A percentile compares a stretch with the other conserved stretches of the same genome.
Conservation (phyloP, 1,140 invertebrate genomes). For the Ylistrum balloti region DNA sequence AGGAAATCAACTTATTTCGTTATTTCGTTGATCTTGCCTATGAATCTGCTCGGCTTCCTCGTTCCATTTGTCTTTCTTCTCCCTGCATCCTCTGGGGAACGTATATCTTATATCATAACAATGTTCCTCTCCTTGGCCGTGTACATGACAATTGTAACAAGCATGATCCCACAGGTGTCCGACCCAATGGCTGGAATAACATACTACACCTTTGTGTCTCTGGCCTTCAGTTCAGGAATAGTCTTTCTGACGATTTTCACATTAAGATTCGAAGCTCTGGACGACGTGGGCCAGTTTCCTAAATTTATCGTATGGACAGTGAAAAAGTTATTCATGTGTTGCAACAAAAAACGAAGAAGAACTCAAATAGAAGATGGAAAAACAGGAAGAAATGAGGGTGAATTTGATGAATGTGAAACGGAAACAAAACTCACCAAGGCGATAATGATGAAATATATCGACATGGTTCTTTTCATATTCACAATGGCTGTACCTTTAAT, state of each 20-base stretch:
- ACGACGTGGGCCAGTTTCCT: not conserved
- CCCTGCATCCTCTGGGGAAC: constrained; percentile 53
- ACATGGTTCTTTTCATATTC: not conserved
- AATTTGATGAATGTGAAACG: not conserved
- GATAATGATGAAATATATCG: not conserved
- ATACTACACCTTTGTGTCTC: constrained; percentile 1
- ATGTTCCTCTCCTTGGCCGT: constrained; percentile 48
- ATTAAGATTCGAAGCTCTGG: not conserved
- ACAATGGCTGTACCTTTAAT: not conserved
- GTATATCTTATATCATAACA: constrained; percentile 47
- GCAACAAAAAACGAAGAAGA: not conserved
- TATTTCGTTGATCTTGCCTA: constrained; percentile 43
- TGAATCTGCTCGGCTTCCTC: constrained; percentile 41
- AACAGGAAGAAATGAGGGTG: not conserved
- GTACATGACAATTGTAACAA: constrained; percentile 45
- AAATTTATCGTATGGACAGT: not conserved
- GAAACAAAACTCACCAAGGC: not conserved
- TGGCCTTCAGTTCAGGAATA: not conserved
- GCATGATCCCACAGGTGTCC: constrained; percentile 48
- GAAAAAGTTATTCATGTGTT: not conserved
- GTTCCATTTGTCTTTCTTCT: constrained; percentile 50
- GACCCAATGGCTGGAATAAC: constrained; percentile 42
- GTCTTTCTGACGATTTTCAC: not conserved
- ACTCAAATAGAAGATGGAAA: not conserved
- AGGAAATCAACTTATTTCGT: constrained; percentile 51